phyloP scores from a whole-genome alignment of 2,113 vertebrate genomes.

The Setophaga coronata region DNA sequence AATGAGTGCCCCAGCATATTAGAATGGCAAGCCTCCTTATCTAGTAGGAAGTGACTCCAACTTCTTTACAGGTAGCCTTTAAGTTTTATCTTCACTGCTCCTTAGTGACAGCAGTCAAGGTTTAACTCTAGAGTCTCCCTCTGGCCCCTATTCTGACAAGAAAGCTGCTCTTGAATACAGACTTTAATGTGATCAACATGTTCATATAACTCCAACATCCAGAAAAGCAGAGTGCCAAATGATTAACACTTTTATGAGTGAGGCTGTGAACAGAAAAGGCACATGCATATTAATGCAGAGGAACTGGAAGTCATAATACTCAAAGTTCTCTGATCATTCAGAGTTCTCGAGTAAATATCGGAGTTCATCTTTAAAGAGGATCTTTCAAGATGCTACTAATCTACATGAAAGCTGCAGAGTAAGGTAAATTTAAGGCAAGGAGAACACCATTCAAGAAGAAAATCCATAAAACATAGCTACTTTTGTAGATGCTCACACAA shows the following conservation, averaged over 20 bases:
- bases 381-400: background rate
- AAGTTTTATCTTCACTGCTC: background rate
- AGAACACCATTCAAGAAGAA: background rate
- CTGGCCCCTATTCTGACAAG: background rate
- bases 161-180: background rate
- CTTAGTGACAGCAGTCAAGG: background rate
- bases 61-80: background rate
- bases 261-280: background rate
- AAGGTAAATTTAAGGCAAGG: background rate
- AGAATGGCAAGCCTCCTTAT: background rate
- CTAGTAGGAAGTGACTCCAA: background rate
- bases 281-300: background rate
- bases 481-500: background rate
- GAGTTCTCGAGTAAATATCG: background rate
- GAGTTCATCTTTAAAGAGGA: background rate
- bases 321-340: background rate
- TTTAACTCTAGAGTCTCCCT: background rate
- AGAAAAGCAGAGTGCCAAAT: background rate
- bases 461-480: background rate
- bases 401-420: background rate
- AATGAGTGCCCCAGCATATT: background rate
- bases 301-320: background rate
- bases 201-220: background rate
- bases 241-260: background rate
- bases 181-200: background rate